These are phyloP conservation scores for Zygothrica quintamaculata DNA, from an alignment of 2,888 invertebrate genomes.

Conservation along the genomic window DNA sequence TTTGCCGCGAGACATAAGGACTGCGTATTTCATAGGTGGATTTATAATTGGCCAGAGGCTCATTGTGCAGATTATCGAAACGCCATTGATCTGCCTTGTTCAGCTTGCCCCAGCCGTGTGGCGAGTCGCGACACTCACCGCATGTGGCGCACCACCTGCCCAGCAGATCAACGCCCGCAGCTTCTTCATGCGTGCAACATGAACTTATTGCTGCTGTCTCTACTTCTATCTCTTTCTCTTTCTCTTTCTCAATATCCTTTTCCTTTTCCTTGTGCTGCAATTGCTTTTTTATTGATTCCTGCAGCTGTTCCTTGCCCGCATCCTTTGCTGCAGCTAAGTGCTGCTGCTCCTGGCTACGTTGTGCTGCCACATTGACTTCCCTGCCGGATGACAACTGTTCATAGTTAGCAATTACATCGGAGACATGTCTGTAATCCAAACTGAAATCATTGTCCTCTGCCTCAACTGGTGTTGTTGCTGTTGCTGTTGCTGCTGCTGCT, in stretches of 20 bases:
- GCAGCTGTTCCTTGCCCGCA: neutral
- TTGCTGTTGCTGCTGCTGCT: too few species aligned
- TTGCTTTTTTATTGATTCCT: neutral
- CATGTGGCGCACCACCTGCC: conserved; percentile 58
- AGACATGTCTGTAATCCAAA: conserved; percentile 63
- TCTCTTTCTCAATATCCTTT: neutral
- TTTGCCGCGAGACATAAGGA: conserved; percentile 79
- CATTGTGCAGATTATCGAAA: conserved; percentile 65
- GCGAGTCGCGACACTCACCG: conserved; percentile 61
- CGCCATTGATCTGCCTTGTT: conserved; percentile 74
- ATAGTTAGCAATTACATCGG: conserved; percentile 74
- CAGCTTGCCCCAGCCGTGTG: conserved; percentile 67
- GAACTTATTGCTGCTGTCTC: neutral
- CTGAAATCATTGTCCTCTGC: conserved; percentile 19
- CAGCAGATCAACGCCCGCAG: conserved; percentile 3
- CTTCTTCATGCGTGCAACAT: conserved; percentile 18
- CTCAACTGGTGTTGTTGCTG: neutral
- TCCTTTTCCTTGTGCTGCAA: too few species aligned
- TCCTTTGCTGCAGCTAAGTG: conserved; percentile 3
- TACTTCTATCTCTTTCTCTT: neutral
- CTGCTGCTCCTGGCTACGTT: conserved; percentile 16
- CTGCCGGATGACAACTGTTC: conserved; percentile 65
- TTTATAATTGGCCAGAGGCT: conserved; percentile 74
- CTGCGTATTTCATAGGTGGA: conserved; percentile 80
- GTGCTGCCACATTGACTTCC: conserved; percentile 4